Base-by-base conservation (phyloP, 2,113 vertebrate species). In the Dendrocopos noguchii region DNA sequence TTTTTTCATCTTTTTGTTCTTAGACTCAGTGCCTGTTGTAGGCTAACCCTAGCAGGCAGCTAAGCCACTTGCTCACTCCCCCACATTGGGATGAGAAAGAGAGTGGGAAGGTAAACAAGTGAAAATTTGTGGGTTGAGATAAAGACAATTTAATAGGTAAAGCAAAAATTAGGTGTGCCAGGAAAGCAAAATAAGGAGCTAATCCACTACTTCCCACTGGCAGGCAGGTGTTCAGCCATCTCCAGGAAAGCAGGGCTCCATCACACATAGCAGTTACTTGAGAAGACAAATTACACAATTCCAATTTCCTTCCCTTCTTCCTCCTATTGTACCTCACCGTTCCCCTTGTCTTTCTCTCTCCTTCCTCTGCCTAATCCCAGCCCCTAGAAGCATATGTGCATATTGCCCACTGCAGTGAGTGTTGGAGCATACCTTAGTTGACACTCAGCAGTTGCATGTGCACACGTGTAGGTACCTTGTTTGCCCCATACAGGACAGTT, bases 201-300 rank as follows among this genome's bases (percentile, higher is more conserved):
- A 1, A 24, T 61, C 75, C 18, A 7, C 21, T 19, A 0, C 28
- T 88, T 75, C 70, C 31, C 31, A 12, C 34, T 0, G 0, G 17
- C 46, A 55, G 53, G 53, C 53, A 55, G 27, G 9, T 55, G 53
- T 28, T 55, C 27, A 55, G 53, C 53, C 34, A 19, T 6, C 5
- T 33, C 4, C 22, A 56, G 55, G 78, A 61, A 11, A 74, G 34
- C 46, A 18, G 44, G 31, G 20, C 21, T 67, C 55, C 18, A 39
- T 46, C 39, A 25, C 2, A 0, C 0, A 0, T 13, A 25, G n/a
- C 50, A 52, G 17, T 61, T 18, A 36, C 31, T 22, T 60, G n/a
- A 53, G n/a, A 60, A 63, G 70, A 63, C 39, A 64, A 81, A 53
- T 0, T 2, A 29, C 2, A 0, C 73, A 6, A 42, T 16, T 76